Base-by-base conservation (phyloP, 2,113 vertebrate genomes). In the Sciurus niger region DNA sequence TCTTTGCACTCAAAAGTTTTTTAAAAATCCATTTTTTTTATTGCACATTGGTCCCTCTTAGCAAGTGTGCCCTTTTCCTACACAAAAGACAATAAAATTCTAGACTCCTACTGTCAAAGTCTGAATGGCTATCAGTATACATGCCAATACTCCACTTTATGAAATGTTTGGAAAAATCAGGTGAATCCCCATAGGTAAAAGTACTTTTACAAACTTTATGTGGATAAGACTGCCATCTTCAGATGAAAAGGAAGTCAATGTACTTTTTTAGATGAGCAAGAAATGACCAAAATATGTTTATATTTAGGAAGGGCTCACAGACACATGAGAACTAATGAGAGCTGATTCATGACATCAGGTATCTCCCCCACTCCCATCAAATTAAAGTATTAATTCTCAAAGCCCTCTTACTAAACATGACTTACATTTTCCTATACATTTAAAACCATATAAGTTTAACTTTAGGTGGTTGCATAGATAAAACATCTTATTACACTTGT, bases 161-260 rank as follows among this genome's bases (percentile, higher is more conserved):
- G 5, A 25, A 70, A 14, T 37, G 13, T 83, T 60, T 32, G 11
- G 34, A 58, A 74, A 78, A 18, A 70, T 11, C 70, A 55, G 43
- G 48, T 53, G 3, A 63, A 77, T 65, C 32, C 17, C 63, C 20
- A 1, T 14, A 80, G 58, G 70, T 28, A 34, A 68, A 74, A 85
- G 40, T 30, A 79, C 46, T 74, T 86, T 17, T 93, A 40, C 1
- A 34, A 63, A 82, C 4, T 63, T 65, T 63, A 76, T 20, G 46
- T 40, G 8, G 10, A 68, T 67, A n/a, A 86, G 51, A 24, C 63
- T 55, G 37, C 5, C 43, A 83, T 34, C 37, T 34, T 77, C 68
- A 63, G 51, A 78, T 78, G 70, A 83, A 70, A 86, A 82, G 16
- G 32, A 96, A 93, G n/a, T 74, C 28, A n/a, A 30, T 46, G 28